Evolutionary conservation across 2,888 invertebrate species (phyloP), one percentile per base, ranked within the genome.

Genomic region (Acleris cristana): DNA sequence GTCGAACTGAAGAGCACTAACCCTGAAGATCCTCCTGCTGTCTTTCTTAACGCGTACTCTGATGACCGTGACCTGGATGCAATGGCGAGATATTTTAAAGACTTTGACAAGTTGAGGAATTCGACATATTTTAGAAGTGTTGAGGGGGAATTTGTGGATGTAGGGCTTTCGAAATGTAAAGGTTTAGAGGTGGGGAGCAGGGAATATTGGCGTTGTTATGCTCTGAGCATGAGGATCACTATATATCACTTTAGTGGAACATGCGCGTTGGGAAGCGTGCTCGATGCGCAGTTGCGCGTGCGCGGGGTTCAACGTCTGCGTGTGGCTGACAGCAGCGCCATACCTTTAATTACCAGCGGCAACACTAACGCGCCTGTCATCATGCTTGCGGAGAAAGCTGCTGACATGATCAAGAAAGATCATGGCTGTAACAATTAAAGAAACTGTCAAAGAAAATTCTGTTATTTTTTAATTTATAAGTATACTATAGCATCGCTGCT

Each of bases 261-360:
- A 0, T 94, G 95, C 60, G 95, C 96, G 77, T 96, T 97, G 96
- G 96, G 96, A 0, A 93, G 95, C 0, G 96, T 96, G 0, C 95
- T 96, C 0, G 95, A 95, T 82, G 91, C 94, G 0, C 82, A 94
- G 49, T 81, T 96, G 3, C 57, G 58, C 10, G 81, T 82, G 0
- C 57, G 48, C 4, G 76, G 79, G 1, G 77, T 81, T 0, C 55
- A 70, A 8, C 55, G 65, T 0, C 54, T 82, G 7, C 73, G 81
- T 16, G 80, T 83, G 4, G 79, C 71, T 0, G 84, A 84, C 59
- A 79, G 77, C 10, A 83, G 83, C 56, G 71, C 80, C 4, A 82
- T 95, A 92, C 95, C 95, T 0, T 81, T 81, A 8, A 89, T 93
- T 0, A 85, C 88, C 0, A 92, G 93, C 0, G 94, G 94, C 0